Base-by-base conservation (phyloP, 1,140 invertebrate species). In the Phymastichus coffea region DNA sequence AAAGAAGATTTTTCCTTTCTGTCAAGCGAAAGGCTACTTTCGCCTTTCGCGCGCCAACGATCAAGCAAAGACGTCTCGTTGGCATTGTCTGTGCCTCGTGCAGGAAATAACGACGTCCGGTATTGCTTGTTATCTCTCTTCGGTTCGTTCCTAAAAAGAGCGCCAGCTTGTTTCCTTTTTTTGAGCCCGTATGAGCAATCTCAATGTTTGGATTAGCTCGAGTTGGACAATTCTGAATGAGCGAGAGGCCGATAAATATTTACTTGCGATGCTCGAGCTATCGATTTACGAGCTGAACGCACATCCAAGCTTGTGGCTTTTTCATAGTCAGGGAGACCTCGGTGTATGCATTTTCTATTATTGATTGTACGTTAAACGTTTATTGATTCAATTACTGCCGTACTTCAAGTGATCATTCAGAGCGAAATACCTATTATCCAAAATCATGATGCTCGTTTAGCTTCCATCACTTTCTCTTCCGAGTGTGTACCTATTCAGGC, bases 1-100 rank as follows among this genome's bases (percentile, higher is more conserved):
- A n/a, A n/a, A n/a, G n/a, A n/a, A n/a, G n/a, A 58, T 65, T 51
- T 41, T 55, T 46, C 51, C 22, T 22, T 49, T 33, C 38, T 22
- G 25, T 23, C 28, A 40, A 38, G 17, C 49, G 57, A 40, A 49
- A 51, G 47, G 53, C 44, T 47, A 20, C 40, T 26, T 28, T 48
- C 51, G 26, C 20, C 57, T 22, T 53, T 35, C 40, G 40, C 47
- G 37, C 44, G 43, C 53, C 25, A 49, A 48, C 48, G 38, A 33
- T 60, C 37, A 33, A 43, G 48, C 49, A 44, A 43, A 44, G 28
- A 38, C 28, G 28, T 40, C 40, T 19, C 43, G 51, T 19, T 38
- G 26, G 43, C 35, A 40, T 15, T 15, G 25, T 20, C 17, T 38
- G 10, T 10, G 52, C 12, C 52, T 23, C 17, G 26, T 53, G n/a